A percentile compares a stretch with the other conserved stretches of the same genome.
Evolutionary conservation across 92 coral and sea anemone genomes (phyloP).

Genomic region (Siderastrea radians): DNA sequence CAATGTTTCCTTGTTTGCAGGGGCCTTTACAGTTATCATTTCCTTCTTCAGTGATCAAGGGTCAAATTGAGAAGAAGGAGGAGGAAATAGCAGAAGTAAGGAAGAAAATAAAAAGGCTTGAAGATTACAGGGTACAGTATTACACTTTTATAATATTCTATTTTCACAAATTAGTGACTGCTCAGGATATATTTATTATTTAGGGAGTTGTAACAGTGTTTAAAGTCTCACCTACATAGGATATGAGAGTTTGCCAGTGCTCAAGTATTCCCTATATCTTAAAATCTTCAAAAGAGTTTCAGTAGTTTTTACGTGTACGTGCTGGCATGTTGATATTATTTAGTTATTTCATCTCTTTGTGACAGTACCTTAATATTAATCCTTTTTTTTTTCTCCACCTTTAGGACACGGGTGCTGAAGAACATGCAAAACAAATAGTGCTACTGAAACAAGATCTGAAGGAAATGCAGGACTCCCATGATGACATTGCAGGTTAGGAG

Average conservation of each 20-base stretch:
- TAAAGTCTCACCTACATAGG: too few species aligned
- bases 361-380: not conserved
- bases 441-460: slow-evolving; percentile 83
- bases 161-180: not conserved
- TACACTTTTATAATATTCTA: not conserved
- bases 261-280: too few species aligned
- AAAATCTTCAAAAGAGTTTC: too few species aligned
- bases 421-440: slow-evolving; percentile 89
- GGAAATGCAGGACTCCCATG: slow-evolving; percentile 93
- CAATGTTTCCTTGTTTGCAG: too few species aligned
- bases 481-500: slow-evolving; percentile 92
- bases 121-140: slow-evolving; percentile 80
- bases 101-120: slow-evolving; percentile 69
- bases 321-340: too few species aligned
- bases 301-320: too few species aligned
- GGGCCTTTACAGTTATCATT: not conserved
- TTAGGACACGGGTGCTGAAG: slow-evolving; percentile 86
- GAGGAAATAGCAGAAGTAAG: slow-evolving; percentile 82
- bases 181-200: not conserved
- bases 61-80: slow-evolving; percentile 73
- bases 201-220: not conserved
- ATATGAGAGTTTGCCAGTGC: not conserved
- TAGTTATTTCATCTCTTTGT: too few species aligned
- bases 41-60: slow-evolving; percentile 56
- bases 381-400: not conserved